Percentiles rank a stretch among this genome's conserved stretches.
Evolutionary conservation across 2,888 invertebrate genomes (phyloP).

Genomic region (Choreutis nemorana): DNA sequence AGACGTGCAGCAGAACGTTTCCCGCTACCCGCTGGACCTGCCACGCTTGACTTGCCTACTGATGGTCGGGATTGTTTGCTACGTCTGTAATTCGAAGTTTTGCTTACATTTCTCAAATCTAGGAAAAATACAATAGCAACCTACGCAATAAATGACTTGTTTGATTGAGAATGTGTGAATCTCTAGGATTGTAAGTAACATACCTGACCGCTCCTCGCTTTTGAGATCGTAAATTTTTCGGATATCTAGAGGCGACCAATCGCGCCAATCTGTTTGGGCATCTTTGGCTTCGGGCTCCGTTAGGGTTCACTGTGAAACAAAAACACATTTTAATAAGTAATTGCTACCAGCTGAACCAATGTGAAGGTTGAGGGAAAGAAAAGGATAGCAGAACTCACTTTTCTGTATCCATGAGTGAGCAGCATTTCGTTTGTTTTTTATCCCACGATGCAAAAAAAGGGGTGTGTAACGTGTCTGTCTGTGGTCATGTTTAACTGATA

Average conservation of each 20-base stretch:
- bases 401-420: no score
- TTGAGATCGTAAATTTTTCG: slow-evolving; percentile 70
- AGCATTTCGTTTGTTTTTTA: no score
- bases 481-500: no score
- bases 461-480: no score
- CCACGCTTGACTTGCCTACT: slow-evolving; percentile 23
- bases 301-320: slow-evolving; percentile 31
- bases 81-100: slow-evolving; percentile 21
- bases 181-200: slow-evolving; percentile 1
- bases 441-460: no score
- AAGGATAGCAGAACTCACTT: no score
- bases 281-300: slow-evolving; percentile 48
- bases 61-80: slow-evolving; percentile 34
- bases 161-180: background rate
- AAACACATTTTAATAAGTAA: no score
- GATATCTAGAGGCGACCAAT: slow-evolving; percentile 75
- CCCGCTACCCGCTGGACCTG: slow-evolving; percentile 11
- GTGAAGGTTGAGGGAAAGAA: no score
- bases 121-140: background rate
- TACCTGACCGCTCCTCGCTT: slow-evolving; percentile 56
- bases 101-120: background rate
- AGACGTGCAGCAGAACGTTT: no score
- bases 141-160: background rate
- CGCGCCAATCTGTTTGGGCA: slow-evolving; percentile 76
- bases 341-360: no score